Base-by-base conservation (phyloP, 2,888 invertebrate genomes). In the Phyto melanocephala region DNA sequence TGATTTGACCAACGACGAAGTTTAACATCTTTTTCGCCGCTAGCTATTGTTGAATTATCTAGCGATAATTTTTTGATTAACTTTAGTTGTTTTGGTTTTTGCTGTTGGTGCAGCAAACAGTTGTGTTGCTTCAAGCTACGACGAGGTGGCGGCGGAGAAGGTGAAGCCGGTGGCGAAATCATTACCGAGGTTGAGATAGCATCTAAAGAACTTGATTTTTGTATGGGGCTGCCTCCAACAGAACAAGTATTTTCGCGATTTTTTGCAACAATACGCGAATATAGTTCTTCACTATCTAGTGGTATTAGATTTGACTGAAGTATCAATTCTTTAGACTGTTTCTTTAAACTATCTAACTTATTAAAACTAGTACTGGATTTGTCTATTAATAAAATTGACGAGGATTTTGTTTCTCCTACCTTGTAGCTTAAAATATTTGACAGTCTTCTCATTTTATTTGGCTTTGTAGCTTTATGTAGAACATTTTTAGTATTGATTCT, bases 191-290 rank as follows among this genome's bases (percentile, higher is more conserved):
- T 87, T 2, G 91, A 90, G 35, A 91, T 89, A 79, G 90, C 88
- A 86, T 91, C 91, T 28, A 91, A 76, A 1, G 91, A 91, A 81
- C 87, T 91, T 1, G 91, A 90, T 85, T 91, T 91, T 42, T 89
- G 88, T 72, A 91, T 89, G 42, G 86, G 86, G 0, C 87, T 86
- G 42, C 67, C 50, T 42, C 68, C 17, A 5, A 45, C 40, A 2
- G 50, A 13, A 15, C 33, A 10, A 37, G 33, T 24, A 33, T 82
- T 74, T 40, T 80, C 85, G 24, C 88, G 86, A 50, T 87, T 88
- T 81, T 90, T 87, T 2, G 88, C 86, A 13, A 88, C 85, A 50
- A 91, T 90, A 33, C 90, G 89, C n/a, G 91, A 90, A 71, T 91
- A 91, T 0, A 91, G 83, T 71, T 91, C 91, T 74, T 91, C 91